phyloP scores from a whole-genome alignment of 2,888 invertebrate genomes.

The Drosophila nigricruria region DNA sequence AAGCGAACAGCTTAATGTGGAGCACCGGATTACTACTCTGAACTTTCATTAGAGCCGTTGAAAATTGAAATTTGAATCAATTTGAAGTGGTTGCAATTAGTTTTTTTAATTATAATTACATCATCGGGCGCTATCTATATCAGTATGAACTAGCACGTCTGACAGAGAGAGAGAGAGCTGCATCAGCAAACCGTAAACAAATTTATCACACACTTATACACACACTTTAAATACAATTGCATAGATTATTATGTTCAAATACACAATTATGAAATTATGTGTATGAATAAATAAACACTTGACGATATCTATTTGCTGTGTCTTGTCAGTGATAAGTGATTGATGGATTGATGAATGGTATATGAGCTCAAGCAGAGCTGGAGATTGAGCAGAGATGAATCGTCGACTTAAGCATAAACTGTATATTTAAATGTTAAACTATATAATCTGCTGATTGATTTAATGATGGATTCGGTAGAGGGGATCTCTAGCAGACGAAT shows the following conservation, averaged over 20 bases:
- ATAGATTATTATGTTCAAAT: conserved; percentile 30
- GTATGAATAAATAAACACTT: conserved; percentile 46
- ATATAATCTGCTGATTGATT: too few relatives aligned
- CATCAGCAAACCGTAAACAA: conserved; percentile 25
- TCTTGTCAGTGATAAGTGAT: background rate
- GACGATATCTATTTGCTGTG: conserved; percentile 26
- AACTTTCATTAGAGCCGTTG: background rate
- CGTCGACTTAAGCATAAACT: background rate
- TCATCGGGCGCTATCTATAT: conserved; percentile 11
- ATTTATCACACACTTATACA: background rate
- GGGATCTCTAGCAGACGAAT: too few relatives aligned
- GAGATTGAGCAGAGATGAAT: background rate
- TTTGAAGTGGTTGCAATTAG: conserved; percentile 26
- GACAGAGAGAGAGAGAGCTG: conserved; percentile 10
- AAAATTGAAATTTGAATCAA: conserved; percentile 7
- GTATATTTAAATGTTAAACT: too few relatives aligned
- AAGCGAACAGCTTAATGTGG: conserved; percentile 18
- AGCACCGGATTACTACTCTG: conserved; percentile 2
- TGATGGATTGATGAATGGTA: background rate
- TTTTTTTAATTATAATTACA: conserved; percentile 35
- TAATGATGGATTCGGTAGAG: too few relatives aligned
- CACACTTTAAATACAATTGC: conserved; percentile 25
- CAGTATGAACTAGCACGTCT: conserved; percentile 8
- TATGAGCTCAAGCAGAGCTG: background rate
- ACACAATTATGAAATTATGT: conserved; percentile 30